Percentiles rank a stretch among this genome's conserved stretches.
These are phyloP conservation scores for Helicorthomorpha holstii DNA, from an alignment of 1,140 invertebrate species.

Conservation along the genomic window DNA sequence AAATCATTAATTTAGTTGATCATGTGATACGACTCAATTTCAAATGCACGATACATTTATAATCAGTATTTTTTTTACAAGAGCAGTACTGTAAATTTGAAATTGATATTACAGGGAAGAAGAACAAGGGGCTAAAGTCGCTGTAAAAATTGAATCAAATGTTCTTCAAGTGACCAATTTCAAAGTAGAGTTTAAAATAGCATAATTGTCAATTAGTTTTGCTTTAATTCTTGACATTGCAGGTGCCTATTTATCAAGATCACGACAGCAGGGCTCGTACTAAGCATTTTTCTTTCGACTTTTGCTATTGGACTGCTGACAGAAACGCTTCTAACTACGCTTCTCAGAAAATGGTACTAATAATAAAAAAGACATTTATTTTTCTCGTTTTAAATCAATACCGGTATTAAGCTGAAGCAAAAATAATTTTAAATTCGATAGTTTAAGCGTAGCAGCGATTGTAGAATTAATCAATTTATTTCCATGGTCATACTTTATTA, in stretches of 20 bases:
- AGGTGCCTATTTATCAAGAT: constrained; percentile 41
- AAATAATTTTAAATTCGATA: constrained; percentile 11
- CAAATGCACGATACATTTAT: too few species aligned
- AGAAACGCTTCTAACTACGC: constrained; percentile 31
- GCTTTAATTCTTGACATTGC: constrained; percentile 11
- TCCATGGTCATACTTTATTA: background rate
- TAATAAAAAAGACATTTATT: background rate
- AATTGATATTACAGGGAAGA: constrained; percentile 1
- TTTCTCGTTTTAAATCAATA: constrained; percentile 4
- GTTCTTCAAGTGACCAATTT: background rate
- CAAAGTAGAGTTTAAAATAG: constrained; percentile 1
- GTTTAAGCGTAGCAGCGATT: background rate
- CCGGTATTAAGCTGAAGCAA: background rate
- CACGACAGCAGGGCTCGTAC: constrained; percentile 45
- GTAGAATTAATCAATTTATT: background rate
- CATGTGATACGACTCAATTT: too few species aligned
- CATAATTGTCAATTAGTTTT: background rate
- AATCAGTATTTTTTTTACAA: too few species aligned
- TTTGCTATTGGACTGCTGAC: constrained; percentile 45
- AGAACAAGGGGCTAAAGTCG: background rate
- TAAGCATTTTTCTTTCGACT: constrained; percentile 48
- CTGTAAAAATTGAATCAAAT: background rate
- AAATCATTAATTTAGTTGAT: too few species aligned
- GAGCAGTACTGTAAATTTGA: too few species aligned
- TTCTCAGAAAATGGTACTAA: constrained; percentile 38